Evolutionary conservation across 2,797 vertebrate species (phyloP).

Genomic region (Atherinosoma microstoma): DNA sequence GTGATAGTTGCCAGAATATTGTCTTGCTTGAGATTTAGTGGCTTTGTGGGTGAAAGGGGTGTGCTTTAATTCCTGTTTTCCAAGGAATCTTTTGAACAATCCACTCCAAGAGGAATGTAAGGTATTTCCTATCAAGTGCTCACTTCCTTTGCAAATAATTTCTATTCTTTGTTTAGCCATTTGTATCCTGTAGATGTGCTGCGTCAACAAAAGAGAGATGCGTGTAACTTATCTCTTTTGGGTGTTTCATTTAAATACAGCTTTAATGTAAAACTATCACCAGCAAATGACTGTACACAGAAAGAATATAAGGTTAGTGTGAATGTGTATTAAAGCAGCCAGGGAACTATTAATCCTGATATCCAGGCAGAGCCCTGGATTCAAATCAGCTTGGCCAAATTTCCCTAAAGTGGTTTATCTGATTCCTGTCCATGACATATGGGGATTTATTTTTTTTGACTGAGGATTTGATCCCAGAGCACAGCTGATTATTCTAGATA

Average conservation of each 20-base stretch:
- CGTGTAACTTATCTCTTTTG: background rate
- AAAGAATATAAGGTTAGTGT: constrained; percentile 25
- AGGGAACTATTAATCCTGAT: constrained; percentile 24
- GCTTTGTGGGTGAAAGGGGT: background rate
- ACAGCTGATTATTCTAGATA: constrained; percentile 12
- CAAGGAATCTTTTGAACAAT: constrained; percentile 9
- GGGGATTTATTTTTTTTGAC: constrained; percentile 22
- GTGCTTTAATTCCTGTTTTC: background rate
- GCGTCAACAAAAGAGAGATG: background rate
- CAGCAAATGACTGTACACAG: constrained; percentile 4
- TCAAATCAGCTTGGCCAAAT: constrained; percentile 57
- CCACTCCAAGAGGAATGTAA: constrained; percentile 55
- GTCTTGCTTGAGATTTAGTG: background rate
- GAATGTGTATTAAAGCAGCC: constrained; percentile 12
- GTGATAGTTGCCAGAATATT: background rate
- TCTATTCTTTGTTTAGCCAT: constrained; percentile 21
- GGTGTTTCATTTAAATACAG: background rate
- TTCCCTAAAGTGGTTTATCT: constrained; percentile 57
- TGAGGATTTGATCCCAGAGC: constrained; percentile 18
- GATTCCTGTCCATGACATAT: constrained; percentile 23
- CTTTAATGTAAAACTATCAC: constrained; percentile 20
- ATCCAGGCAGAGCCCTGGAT: constrained; percentile 44
- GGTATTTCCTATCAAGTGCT: constrained; percentile 59
- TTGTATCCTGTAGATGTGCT: background rate
- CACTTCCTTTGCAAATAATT: constrained; percentile 26